These are phyloP conservation scores for Psittacula cyanocephala DNA, from an alignment of 2,113 vertebrate species.

Conservation along the genomic window DNA sequence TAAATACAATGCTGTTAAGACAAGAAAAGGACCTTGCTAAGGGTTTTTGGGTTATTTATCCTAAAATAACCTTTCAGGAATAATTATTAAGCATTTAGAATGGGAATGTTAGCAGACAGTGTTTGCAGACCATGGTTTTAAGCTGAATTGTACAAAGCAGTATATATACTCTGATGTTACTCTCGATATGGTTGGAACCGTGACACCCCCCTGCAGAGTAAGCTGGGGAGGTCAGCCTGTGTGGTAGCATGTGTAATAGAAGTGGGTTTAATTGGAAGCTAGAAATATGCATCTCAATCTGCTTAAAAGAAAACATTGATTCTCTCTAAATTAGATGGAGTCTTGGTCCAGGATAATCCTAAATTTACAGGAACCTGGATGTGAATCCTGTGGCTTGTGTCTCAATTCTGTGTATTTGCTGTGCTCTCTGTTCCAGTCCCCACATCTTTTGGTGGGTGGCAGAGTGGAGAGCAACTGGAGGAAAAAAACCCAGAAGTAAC, in stretches of 20 bases:
- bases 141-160: background rate
- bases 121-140: background rate
- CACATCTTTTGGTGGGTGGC: rapidly evolving
- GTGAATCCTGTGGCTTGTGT: background rate
- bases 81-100: background rate
- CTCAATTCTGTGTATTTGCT: background rate
- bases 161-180: background rate
- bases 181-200: background rate
- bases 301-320: background rate
- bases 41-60: background rate
- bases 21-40: background rate
- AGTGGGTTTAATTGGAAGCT: background rate
- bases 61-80: background rate
- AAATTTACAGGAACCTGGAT: background rate
- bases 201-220: background rate
- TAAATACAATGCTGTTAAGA: background rate
- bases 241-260: background rate
- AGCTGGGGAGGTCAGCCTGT: background rate
- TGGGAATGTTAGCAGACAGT: background rate
- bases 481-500: background rate
- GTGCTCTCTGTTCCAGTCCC: background rate
- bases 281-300: background rate
- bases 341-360: background rate
- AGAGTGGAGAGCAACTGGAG: background rate
- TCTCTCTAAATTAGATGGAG: background rate